Conservation (phyloP, 2,888 invertebrate species). For the Diogma glabrata region DNA sequence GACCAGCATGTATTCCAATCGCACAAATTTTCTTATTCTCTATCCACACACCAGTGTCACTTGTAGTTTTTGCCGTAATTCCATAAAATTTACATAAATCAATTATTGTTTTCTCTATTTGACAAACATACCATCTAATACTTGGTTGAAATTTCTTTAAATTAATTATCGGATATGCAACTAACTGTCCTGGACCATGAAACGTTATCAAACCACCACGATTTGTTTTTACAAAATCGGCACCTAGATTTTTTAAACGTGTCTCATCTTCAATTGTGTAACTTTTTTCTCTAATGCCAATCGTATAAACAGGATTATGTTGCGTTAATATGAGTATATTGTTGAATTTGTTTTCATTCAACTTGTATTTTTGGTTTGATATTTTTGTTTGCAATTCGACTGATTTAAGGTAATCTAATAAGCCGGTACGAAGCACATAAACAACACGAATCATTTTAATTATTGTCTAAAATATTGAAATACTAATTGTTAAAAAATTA, state of each 20-base stretch:
- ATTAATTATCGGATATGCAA: slow-evolving; percentile 89
- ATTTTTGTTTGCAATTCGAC: slow-evolving; percentile 44
- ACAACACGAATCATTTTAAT: slow-evolving; percentile 35
- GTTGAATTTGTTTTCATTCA: slow-evolving; percentile 23
- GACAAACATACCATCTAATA: slow-evolving; percentile 69
- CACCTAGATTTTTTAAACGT: slow-evolving; percentile 54
- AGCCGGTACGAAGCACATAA: slow-evolving; percentile 45
- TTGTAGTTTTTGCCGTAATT: slow-evolving; percentile 56
- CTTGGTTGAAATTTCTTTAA: slow-evolving; percentile 67
- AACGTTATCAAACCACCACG: slow-evolving; percentile 96
- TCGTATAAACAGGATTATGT: slow-evolving; percentile 88
- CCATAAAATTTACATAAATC: slow-evolving; percentile 55
- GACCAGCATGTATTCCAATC: slow-evolving; percentile 79
- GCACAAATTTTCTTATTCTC: slow-evolving; percentile 80
- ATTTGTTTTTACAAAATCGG: slow-evolving; percentile 79
- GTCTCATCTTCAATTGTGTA: slow-evolving; percentile 54
- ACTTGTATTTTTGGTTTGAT: slow-evolving; percentile 26
- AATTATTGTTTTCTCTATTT: slow-evolving; percentile 66
- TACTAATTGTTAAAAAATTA: too few relatives aligned
- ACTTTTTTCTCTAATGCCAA: slow-evolving; percentile 70
- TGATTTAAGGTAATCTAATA: slow-evolving; percentile 42
- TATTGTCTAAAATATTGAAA: too few relatives aligned
- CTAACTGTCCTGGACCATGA: slow-evolving; percentile 96
- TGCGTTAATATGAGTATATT: slow-evolving; percentile 59
- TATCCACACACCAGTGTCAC: slow-evolving; percentile 88